A percentile compares a stretch with the other conserved stretches of the same genome.
phyloP scores from a whole-genome alignment of 2,797 vertebrate genomes.

The Micromesistius poutassou region DNA sequence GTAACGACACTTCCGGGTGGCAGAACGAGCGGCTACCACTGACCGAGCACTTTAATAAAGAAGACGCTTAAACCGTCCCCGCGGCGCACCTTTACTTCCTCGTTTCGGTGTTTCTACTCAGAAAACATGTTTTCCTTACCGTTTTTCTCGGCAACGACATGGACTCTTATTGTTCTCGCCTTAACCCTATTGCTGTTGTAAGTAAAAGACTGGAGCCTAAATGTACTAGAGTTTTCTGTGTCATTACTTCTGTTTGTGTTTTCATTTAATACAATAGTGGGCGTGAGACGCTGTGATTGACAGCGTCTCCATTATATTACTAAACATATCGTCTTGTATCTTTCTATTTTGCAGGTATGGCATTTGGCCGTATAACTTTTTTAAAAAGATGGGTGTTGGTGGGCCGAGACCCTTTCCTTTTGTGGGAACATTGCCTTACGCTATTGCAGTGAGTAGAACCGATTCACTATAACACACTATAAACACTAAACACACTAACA shows the following conservation, averaged over 20 bases:
- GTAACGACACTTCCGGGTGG: no score
- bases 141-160: conserved; percentile 59
- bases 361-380: conserved; percentile 58
- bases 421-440: conserved; percentile 47
- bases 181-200: conserved; percentile 57
- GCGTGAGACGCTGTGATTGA: no score
- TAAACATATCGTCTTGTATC: background rate
- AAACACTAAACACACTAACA: no score
- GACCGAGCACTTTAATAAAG: no score
- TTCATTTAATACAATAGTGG: no score
- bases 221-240: background rate
- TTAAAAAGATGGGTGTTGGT: conserved; percentile 62
- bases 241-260: background rate
- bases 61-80: no score
- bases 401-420: conserved; percentile 72
- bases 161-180: conserved; percentile 62
- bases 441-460: conserved; percentile 35
- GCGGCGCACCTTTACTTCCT: background rate
- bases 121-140: conserved; percentile 31
- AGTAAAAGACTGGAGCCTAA: conserved; percentile 32
- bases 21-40: no score
- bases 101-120: background rate
- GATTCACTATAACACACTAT: no score
- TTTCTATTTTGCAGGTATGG: conserved; percentile 53
- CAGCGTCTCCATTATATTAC: background rate